Percentiles rank a stretch among this genome's conserved stretches.
phyloP scores from a whole-genome alignment of 2,888 invertebrate species.

The Philopedon plagiatum region DNA sequence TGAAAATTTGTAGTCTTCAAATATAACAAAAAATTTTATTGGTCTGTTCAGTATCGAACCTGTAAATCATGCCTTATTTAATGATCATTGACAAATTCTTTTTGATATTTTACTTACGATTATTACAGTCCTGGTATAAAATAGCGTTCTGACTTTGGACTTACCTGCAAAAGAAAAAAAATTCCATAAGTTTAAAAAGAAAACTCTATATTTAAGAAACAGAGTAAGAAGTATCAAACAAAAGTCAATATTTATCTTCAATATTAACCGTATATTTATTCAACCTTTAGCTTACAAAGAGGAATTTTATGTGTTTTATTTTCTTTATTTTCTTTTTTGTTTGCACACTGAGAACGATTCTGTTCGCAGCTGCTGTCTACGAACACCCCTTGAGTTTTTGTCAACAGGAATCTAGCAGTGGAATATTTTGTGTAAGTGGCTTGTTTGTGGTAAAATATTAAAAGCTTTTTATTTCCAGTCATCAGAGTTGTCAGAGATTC shows the following conservation, averaged over 20 bases:
- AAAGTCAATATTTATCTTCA: constrained; percentile 1
- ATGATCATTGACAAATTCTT: too few relatives aligned
- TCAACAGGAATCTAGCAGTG: background rate
- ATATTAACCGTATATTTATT: constrained; percentile 16
- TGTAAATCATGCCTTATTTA: too few relatives aligned
- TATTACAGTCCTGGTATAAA: background rate
- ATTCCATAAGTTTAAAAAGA: background rate
- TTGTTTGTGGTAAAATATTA: background rate
- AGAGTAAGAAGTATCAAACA: background rate
- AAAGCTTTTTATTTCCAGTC: background rate
- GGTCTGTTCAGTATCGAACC: too few relatives aligned
- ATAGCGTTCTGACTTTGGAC: background rate
- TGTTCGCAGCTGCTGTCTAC: constrained; percentile 1
- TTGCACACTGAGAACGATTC: constrained; percentile 11
- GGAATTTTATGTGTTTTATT: constrained; percentile 10
- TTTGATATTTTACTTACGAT: background rate
- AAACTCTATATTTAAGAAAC: background rate
- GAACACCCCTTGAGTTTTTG: background rate
- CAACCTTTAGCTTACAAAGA: background rate
- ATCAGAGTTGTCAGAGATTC: too few relatives aligned
- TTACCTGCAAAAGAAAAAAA: constrained; percentile 7
- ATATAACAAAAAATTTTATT: too few relatives aligned
- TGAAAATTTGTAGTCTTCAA: too few relatives aligned
- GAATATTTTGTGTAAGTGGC: background rate
- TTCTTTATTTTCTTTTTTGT: constrained; percentile 4